Conservation (phyloP, 2,113 vertebrate species). For the Vulpes vulpes region DNA sequence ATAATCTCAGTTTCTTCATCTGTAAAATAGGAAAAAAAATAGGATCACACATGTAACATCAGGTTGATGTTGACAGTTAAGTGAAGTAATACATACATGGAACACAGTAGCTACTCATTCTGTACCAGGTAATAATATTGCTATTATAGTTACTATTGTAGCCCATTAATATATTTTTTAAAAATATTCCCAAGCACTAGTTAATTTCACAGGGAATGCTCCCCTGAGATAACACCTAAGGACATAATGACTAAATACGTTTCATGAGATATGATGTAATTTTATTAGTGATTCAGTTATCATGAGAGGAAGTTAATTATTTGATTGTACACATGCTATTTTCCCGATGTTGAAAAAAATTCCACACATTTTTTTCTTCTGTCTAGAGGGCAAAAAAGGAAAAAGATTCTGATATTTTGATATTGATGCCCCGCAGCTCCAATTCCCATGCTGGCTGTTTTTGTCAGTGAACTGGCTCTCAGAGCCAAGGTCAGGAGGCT, state of each 20-base stretch:
- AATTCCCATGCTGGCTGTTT: background rate
- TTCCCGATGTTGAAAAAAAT: background rate
- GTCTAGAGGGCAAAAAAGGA: background rate
- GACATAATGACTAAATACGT: background rate
- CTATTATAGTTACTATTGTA: background rate
- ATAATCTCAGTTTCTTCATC: background rate
- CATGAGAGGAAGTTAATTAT: background rate
- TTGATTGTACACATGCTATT: background rate
- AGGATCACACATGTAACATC: background rate
- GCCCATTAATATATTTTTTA: background rate
- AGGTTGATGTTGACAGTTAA: background rate
- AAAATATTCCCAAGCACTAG: conserved; percentile 27
- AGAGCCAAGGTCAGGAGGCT: background rate
- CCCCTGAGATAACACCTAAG: background rate
- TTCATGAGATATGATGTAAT: background rate
- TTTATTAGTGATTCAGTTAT: background rate
- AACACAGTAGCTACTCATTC: background rate
- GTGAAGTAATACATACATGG: background rate
- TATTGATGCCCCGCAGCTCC: background rate
- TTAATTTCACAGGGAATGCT: background rate
- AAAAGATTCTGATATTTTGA: background rate
- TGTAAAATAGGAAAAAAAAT: background rate
- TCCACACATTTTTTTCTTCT: background rate
- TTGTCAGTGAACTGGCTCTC: background rate
- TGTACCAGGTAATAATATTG: background rate